Base-by-base conservation (phyloP, 2,888 invertebrate species). In the Mystacides longicornis region DNA sequence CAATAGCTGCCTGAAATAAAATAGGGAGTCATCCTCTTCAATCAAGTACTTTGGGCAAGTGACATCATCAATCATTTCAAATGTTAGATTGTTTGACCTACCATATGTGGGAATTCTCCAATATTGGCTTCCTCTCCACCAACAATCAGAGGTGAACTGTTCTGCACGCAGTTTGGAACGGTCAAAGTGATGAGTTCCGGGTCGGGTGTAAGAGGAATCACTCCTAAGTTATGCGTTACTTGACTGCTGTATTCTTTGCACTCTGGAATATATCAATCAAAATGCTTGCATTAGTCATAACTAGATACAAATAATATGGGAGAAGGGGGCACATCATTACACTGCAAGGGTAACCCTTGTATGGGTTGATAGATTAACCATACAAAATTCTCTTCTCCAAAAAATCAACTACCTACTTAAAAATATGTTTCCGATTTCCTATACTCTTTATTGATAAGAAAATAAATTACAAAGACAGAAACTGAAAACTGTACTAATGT, bases 71-170 rank as follows among this genome's bases (percentile, higher is more conserved):
- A n/a, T n/a, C n/a, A n/a, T n/a, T n/a, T n/a, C n/a, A n/a, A n/a
- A n/a, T n/a, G n/a, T n/a, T n/a, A n/a, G n/a, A n/a, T n/a, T n/a
- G n/a, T n/a, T n/a, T n/a, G n/a, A n/a, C n/a, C 68, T 66, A 83
- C 84, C 83, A 84, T 83, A 62, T 83, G 83, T 0, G 84, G 84
- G 64, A 83, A 84, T 65, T 84, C 83, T 5, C 80, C 81, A 2
- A 71, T 67, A 3, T 67, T 66, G 0, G 82, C 79, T 18, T 77
- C 73, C 57, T 73, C 68, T 0, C 83, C 83, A 0, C 83, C 83
- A 1, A 83, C 80, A 5, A 84, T 82, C 1, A 83, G 72, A 27
- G 79, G 74, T 0, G 80, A 70, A 1, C 78, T 74, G 1, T 73
- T 73, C 18, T 51, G 47, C 27, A 47, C 23, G 23, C 57, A 57